phyloP scores from a whole-genome alignment of 2,113 vertebrate genomes.

The Carassius carassius region DNA sequence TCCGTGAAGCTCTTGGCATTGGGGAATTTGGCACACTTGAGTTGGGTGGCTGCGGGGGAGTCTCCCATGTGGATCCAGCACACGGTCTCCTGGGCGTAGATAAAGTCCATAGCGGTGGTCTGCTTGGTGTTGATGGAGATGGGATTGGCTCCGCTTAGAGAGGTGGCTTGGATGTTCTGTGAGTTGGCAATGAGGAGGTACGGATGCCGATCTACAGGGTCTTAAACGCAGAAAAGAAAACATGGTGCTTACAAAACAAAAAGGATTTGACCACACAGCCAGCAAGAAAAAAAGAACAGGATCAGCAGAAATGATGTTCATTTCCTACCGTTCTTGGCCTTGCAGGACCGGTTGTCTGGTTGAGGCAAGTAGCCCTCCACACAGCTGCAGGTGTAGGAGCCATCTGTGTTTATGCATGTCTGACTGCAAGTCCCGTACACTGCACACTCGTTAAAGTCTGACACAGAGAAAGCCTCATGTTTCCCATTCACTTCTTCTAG shows the following conservation, averaged over 20 bases:
- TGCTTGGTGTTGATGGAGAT: conserved; percentile 87
- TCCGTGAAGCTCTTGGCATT: conserved; percentile 88
- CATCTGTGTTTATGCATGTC: conserved; percentile 87
- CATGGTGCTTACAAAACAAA: too few species aligned
- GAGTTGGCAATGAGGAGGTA: conserved; percentile 94
- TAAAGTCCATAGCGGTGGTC: conserved; percentile 97
- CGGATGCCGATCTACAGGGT: conserved; percentile 87
- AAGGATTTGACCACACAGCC: background rate
- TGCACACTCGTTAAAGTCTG: conserved; percentile 93
- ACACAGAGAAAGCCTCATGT: background rate
- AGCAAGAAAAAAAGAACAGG: conserved; percentile 41
- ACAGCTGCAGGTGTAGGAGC: conserved; percentile 89
- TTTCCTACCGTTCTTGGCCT: conserved; percentile 91
- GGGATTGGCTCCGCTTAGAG: conserved; percentile 84
- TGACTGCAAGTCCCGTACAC: conserved; percentile 96
- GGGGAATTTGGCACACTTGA: conserved; percentile 92
- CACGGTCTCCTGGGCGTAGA: conserved; percentile 87
- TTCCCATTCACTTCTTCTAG: background rate
- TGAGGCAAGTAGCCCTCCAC: conserved; percentile 94
- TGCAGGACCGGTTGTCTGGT: conserved; percentile 95
- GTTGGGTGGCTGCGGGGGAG: conserved; percentile 82
- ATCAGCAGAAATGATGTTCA: background rate
- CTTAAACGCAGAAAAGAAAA: conserved; percentile 60
- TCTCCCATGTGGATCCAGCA: conserved; percentile 96
- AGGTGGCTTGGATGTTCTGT: conserved; percentile 92